Conservation (phyloP, 2,113 vertebrate species). For the Antidorcas marsupialis region DNA sequence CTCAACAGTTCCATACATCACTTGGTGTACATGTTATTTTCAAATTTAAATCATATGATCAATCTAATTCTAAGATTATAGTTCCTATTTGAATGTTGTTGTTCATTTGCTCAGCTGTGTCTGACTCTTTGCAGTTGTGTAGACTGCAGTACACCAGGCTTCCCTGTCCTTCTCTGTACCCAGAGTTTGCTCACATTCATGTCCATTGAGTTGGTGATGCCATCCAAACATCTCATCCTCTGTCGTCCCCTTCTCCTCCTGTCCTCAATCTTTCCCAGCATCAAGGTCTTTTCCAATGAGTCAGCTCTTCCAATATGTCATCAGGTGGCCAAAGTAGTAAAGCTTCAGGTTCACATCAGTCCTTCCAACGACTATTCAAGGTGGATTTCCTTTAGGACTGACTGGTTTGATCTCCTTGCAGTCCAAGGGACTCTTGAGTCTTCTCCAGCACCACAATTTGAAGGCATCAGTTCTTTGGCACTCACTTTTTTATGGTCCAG, state of each 20-base stretch:
- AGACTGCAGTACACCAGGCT: neutral
- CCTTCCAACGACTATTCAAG: neutral
- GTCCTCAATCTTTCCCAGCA: neutral
- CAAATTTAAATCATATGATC: neutral
- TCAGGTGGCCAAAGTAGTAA: neutral
- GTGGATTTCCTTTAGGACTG: neutral
- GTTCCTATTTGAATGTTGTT: neutral
- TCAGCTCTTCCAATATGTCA: neutral
- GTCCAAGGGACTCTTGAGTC: neutral
- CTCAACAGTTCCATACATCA: neutral
- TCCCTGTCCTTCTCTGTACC: neutral
- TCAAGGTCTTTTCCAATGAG: neutral
- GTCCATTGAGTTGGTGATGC: neutral
- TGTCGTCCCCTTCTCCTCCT: neutral
- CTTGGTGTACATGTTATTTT: neutral
- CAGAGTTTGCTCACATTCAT: neutral
- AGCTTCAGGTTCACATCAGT: neutral
- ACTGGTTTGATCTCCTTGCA: neutral
- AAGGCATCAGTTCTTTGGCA: neutral
- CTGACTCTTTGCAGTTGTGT: rapidly evolving
- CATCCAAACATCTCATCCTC: neutral
- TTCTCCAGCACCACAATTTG: neutral
- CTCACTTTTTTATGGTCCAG: neutral
- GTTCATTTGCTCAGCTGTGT: neutral
- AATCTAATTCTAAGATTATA: neutral